Conservation (phyloP, 2,888 invertebrate genomes). For the Patella ulyssiponensis region DNA sequence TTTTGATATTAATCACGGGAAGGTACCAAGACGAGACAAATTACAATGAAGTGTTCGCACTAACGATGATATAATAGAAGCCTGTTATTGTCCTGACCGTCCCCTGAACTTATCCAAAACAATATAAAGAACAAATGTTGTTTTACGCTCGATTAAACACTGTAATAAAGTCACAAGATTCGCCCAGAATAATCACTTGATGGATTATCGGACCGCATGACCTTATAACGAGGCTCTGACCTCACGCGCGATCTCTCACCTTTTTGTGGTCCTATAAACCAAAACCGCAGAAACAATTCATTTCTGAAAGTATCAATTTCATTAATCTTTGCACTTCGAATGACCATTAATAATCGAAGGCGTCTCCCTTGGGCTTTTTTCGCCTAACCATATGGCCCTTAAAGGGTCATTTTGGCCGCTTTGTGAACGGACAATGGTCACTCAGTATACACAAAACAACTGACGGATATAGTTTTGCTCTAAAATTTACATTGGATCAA, state of each 20-base stretch:
- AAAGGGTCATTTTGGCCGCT: constrained; percentile 2
- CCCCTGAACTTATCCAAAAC: background rate
- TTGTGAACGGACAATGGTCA: constrained; percentile 9
- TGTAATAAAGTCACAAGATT: background rate
- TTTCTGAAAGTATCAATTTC: constrained; percentile 2
- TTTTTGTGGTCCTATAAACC: background rate
- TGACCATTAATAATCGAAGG: background rate
- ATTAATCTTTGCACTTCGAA: background rate
- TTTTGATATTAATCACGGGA: background rate
- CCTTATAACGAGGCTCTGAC: background rate
- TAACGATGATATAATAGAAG: background rate
- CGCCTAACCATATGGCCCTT: constrained; percentile 1
- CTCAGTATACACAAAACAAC: background rate
- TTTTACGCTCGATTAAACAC: constrained; percentile 3
- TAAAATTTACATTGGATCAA: background rate
- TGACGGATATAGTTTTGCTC: background rate
- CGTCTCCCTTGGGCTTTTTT: background rate
- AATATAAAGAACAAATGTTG: background rate
- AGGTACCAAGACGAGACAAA: background rate
- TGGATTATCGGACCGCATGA: background rate
- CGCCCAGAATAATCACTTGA: background rate
- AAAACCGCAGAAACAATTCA: background rate
- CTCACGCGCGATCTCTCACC: background rate
- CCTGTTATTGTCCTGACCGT: background rate
- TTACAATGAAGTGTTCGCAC: background rate